Conservation (phyloP, 2,797 vertebrate genomes). For the Octomys mimax region DNA sequence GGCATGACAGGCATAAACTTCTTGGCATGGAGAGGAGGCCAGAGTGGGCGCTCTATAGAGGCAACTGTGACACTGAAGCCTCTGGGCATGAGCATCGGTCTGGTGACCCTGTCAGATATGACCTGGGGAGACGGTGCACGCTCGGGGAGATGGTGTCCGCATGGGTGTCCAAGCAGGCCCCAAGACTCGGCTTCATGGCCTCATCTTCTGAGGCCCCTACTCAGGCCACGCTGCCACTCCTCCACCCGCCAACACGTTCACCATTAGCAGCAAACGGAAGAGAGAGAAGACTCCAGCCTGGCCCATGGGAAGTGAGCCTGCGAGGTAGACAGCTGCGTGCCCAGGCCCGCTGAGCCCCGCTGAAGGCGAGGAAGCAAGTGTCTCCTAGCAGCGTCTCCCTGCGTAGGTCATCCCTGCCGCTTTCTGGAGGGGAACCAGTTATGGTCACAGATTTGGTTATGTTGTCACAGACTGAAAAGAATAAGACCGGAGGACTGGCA, state of each 20-base stretch:
- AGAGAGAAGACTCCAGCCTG: background rate
- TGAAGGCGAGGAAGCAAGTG: background rate
- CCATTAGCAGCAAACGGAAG: background rate
- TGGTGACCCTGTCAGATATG: constrained; percentile 9
- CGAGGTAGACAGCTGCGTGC: background rate
- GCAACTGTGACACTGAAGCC: constrained; percentile 42
- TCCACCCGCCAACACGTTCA: background rate
- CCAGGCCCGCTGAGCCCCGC: background rate
- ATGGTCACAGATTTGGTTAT: background rate
- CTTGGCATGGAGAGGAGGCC: no score
- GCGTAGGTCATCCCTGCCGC: background rate
- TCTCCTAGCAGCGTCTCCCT: background rate
- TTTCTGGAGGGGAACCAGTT: background rate
- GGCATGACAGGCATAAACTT: no score
- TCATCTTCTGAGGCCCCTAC: constrained; percentile 20
- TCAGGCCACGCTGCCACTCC: background rate
- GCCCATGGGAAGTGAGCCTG: background rate
- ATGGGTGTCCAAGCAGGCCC: constrained; percentile 39
- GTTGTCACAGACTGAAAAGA: background rate
- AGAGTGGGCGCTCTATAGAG: no score
- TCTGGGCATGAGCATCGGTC: background rate
- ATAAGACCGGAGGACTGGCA: background rate
- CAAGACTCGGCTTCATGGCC: constrained; percentile 37
- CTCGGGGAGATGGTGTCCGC: constrained; percentile 57
- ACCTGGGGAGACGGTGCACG: constrained; percentile 59